Base-by-base conservation (phyloP, 2,888 invertebrate genomes). In the Phyllotreta striolata region DNA sequence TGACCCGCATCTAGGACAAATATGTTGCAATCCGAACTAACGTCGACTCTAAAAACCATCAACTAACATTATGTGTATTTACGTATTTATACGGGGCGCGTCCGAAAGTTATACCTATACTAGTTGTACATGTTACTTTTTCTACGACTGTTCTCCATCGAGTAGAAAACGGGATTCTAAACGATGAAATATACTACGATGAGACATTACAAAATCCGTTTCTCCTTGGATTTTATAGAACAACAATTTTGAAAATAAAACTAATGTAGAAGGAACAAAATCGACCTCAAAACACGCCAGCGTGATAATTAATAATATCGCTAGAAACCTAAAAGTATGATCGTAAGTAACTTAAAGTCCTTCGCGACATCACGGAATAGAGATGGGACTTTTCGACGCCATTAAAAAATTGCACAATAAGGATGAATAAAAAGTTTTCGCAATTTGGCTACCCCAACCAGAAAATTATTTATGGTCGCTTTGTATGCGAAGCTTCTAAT, bases 1-100 rank as follows among this genome's bases (percentile, higher is more conserved):
- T 81, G 81, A 81, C 81, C 81, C 77, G 81, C 79, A 81, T 81
- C 78, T 81, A 80, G 81, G 81, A 77, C 81, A 79, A 78, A 79
- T n/a, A n/a, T 80, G 80, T 80, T 80, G 80, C 79, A 81, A 80
- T 72, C 72, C 73, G 72, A 70, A 67, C 63, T 62, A 47, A 79
- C 72, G 71, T 73, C 73, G 71, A 67, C 59, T 62, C 52, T 62
- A 61, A 24, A 24, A 24, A 52, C 35, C 44, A 51, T 51, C 51
- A 24, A 59, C 24, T 37, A 59, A 56, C 56, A 57, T 54, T 68
- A 70, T 69, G 71, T 70, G 43, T 56, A 56, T 52, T 52, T 60
- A 52, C 52, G 10, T 52, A 51, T 51, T 10, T 10, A 51, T 52
- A 52, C 35, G 39, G 1, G 12, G 52, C 8, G 52, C 39, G 8